Evolutionary conservation across 2,797 vertebrate species (phyloP), one percentile per base, ranked within the genome.

Genomic region (Xenops minutus): DNA sequence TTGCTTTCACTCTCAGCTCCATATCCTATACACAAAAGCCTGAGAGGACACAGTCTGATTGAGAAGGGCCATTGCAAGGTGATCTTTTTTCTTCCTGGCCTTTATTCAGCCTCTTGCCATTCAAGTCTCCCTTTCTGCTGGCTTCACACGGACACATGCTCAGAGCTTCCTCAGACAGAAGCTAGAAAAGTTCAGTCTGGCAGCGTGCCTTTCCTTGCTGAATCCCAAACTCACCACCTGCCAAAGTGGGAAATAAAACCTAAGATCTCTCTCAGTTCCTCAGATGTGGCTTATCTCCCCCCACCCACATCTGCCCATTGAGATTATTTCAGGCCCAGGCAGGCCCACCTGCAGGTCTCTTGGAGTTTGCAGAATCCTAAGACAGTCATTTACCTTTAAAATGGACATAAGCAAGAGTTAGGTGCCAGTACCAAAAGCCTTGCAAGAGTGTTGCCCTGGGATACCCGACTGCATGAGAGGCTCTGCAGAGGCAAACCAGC

Each of bases 231-330:
- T 37, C 46, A 49, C 37, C 79, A 82, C 67, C 85, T 87, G 77
- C 32, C 52, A 59, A 73, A 85, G 48, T 10, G 74, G 74, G 66
- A 96, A 94, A 96, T 67, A 92, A 94, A 89, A 68, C 68, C 49
- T 1, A 24, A 88, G 52, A n/a, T 48, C 41, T 86, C 39, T 93
- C 80, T 94, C 63, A 4, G 90, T 92, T 96, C 81, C 84, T 95
- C 67, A 67, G 80, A 82, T 49, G 34, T 30, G 43, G 37, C 14
- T 92, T 64, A 56, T 63, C 55, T 85, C 32, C 52, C 22, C 44
- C 3, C 41, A 54, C 39, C 21, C 66, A 49, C 76, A 49, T 66
- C 80, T 86, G 66, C 41, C 44, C 88, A 80, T 37, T 79, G 63
- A 85, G 46, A 62, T 76, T 41, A 72, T 79, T 63, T 91, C 49